These are phyloP conservation scores for Prenolepis imparis DNA, from an alignment of 2,888 invertebrate species.

Conservation along the genomic window DNA sequence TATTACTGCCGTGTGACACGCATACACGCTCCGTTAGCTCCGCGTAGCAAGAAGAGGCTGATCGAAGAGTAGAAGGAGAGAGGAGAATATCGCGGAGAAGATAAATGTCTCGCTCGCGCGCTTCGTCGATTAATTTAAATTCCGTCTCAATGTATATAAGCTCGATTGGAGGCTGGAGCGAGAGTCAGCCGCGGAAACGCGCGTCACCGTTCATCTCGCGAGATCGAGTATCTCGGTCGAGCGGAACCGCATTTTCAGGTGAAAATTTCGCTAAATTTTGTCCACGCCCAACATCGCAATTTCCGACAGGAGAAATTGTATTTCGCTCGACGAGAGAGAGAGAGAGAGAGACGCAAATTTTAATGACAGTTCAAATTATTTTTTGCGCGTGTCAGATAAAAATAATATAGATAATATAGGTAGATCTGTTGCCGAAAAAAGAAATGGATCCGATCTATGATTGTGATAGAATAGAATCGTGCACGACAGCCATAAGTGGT, in stretches of 20 bases:
- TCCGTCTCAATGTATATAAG: slow-evolving; percentile 9
- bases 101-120: slow-evolving; percentile 38
- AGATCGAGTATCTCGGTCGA: slow-evolving; percentile 28
- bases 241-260: not conserved
- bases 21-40: slow-evolving; percentile 60
- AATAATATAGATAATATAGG: not conserved
- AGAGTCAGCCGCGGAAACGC: slow-evolving; percentile 34
- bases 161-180: slow-evolving; percentile 11
- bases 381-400: not conserved
- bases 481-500: slow-evolving; percentile 60
- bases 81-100: slow-evolving; percentile 37
- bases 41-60: slow-evolving; percentile 36
- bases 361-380: not conserved
- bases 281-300: not conserved
- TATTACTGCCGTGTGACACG: slow-evolving; percentile 62
- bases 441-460: slow-evolving; percentile 21
- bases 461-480: slow-evolving; percentile 67
- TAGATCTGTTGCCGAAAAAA: not conserved
- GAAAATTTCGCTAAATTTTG: not conserved
- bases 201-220: slow-evolving; percentile 30
- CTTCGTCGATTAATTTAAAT: slow-evolving; percentile 50
- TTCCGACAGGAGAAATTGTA: not conserved
- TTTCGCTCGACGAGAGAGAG: not conserved
- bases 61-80: slow-evolving; percentile 2
- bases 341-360: not conserved